Base-by-base conservation (phyloP, 1,140 invertebrate species). In the Brachionus rubens region DNA sequence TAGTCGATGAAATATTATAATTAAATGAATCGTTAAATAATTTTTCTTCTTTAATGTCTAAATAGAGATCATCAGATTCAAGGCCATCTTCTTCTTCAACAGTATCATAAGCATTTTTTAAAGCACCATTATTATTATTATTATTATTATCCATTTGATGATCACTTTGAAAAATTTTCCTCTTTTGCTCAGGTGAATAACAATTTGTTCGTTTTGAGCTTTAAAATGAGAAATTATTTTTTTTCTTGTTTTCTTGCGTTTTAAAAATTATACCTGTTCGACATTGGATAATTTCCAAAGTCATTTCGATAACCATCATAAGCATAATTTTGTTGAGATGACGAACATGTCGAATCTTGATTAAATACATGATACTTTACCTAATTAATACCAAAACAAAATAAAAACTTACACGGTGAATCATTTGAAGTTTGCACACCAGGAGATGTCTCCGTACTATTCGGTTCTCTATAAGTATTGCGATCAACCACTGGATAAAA, bases 11-110 rank as follows among this genome's bases (percentile, higher is more conserved):
- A 2, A 40, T 40, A 10, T 62, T 65, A 24, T 26, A 19, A 65
- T 65, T 65, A 14, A 65, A 43, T 24, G 59, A 65, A 65, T 65
- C 59, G 3, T 65, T 65, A n/a, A 24, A 65, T 21, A 65, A 1
- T 65, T 65, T 65, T 43, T 65, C 59, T 65, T 65, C 59, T 36
- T 65, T 65, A 21, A 65, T 41, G 10, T 16, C 14, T 1, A 59
- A 7, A 59, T 16, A 36, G 6, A 59, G n/a, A 10, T 21, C 54
- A n/a, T 59, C 54, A 36, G 54, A 24, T 19, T 52, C 50, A 5
- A 52, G 26, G 12, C 19, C 6, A 7, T 59, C 54, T 19, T 59
- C 30, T 2, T 59, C 54, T 19, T 59, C 54, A 36, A 7, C 12
- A 36, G 6, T n/a, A 9, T 36, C 9, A 1, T 16, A 2, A 1